These are phyloP conservation scores for Anomalospiza imberbis DNA, from an alignment of 2,797 vertebrate genomes.

Conservation along the genomic window DNA sequence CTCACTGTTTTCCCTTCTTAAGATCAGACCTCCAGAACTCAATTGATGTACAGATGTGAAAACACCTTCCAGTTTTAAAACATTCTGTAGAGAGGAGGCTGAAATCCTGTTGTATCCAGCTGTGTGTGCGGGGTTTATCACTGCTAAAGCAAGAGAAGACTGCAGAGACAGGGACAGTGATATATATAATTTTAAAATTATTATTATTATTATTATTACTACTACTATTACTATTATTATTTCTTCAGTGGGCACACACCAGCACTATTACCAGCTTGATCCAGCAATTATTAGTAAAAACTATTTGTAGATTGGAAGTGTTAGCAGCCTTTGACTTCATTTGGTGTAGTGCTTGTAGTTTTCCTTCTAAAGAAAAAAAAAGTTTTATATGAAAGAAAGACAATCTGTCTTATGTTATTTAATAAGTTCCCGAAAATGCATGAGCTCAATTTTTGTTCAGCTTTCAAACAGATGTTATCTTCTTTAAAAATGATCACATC, in stretches of 20 bases:
- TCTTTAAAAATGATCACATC: slow-evolving; percentile 36
- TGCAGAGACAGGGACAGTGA: not conserved
- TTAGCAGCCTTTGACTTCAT: not conserved
- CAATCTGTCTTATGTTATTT: slow-evolving; percentile 35
- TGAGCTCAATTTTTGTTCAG: slow-evolving; percentile 46
- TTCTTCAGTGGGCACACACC: not conserved
- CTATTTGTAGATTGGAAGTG: not conserved
- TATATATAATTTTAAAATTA: not conserved
- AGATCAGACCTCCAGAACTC: not conserved
- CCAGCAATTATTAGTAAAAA: not conserved
- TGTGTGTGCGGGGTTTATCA: not conserved
- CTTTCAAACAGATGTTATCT: slow-evolving; percentile 64
- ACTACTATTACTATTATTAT: not conserved
- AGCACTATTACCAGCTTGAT: not conserved
- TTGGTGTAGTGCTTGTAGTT: not conserved
- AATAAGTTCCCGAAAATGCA: slow-evolving; percentile 3
- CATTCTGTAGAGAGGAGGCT: not conserved
- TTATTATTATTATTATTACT: no score
- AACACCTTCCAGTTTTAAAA: not conserved
- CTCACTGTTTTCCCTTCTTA: not conserved
- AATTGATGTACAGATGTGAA: not conserved
- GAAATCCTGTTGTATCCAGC: not conserved
- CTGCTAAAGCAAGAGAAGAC: not conserved
- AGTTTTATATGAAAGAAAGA: not conserved
- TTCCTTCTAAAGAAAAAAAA: not conserved